These are phyloP conservation scores for Pachyuromys duprasi DNA, from an alignment of 2,797 vertebrate genomes.

Conservation along the genomic window DNA sequence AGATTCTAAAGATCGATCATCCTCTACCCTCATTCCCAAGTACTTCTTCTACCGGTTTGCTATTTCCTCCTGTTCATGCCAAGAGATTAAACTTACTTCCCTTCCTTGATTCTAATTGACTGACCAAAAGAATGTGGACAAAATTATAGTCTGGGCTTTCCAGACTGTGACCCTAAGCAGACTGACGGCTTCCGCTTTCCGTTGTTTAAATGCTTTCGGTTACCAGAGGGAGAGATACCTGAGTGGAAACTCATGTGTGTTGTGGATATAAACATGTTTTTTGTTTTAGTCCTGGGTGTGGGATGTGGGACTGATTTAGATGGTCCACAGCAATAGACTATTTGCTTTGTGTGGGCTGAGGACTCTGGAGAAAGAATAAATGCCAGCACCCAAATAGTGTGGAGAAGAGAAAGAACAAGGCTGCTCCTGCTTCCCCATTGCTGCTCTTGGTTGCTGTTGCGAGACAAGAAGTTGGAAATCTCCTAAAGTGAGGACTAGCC, in stretches of 20 bases:
- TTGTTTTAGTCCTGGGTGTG: too few species aligned
- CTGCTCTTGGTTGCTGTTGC: too few species aligned
- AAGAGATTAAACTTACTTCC: background rate
- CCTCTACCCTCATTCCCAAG: background rate
- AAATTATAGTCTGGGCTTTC: slow-evolving; percentile 4
- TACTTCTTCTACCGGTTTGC: background rate
- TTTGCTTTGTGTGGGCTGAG: too few species aligned
- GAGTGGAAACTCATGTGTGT: background rate
- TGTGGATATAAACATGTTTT: too few species aligned
- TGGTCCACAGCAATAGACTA: too few species aligned
- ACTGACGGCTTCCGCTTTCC: background rate
- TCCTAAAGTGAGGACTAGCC: too few species aligned
- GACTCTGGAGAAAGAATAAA: too few species aligned
- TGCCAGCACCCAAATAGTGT: too few species aligned
- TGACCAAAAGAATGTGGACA: background rate
- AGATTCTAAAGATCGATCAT: background rate
- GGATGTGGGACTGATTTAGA: too few species aligned
- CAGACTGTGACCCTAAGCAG: background rate
- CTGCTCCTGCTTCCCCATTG: too few species aligned
- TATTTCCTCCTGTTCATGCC: background rate
- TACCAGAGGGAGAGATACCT: background rate
- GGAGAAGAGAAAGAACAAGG: too few species aligned
- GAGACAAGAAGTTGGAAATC: too few species aligned
- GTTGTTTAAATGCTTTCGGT: background rate
- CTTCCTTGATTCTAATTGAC: background rate